Conservation (phyloP, 1,140 invertebrate genomes). For the Globodera ellingtonae region DNA sequence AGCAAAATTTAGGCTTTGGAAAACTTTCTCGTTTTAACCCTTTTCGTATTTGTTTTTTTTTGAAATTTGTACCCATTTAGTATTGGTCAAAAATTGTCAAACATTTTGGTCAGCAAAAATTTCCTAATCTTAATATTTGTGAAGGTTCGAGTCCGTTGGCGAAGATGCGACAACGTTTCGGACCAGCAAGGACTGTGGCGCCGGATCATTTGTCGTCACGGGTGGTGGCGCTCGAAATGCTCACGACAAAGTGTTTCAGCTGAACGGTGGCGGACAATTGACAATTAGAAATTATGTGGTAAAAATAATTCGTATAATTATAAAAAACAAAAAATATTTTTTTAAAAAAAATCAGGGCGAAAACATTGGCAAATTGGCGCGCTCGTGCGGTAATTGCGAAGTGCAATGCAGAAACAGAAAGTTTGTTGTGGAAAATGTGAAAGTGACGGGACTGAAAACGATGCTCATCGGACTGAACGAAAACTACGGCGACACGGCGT, state of each 20-base stretch:
- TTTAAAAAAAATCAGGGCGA: neutral
- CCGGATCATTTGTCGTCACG: neutral
- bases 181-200: constrained; percentile 8
- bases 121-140: too few relatives aligned
- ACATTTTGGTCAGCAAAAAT: too few relatives aligned
- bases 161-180: constrained; percentile 33
- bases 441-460: constrained; percentile 1
- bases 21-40: too few relatives aligned
- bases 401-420: constrained; percentile 3
- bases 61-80: too few relatives aligned
- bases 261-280: constrained; percentile 23
- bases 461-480: neutral
- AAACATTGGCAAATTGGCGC: constrained; percentile 22
- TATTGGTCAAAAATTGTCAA: too few relatives aligned
- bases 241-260: constrained; percentile 31
- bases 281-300: constrained; percentile 32
- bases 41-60: too few relatives aligned
- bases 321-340: neutral
- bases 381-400: constrained; percentile 17
- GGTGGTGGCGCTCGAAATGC: constrained; percentile 29
- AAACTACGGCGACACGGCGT: constrained; percentile 18
- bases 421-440: constrained; percentile 7
- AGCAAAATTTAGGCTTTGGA: too few relatives aligned
- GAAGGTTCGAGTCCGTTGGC: constrained; percentile 11
- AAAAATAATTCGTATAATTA: neutral